Base-by-base conservation (phyloP, 2,113 vertebrate species). In the Bujurquina vittata region DNA sequence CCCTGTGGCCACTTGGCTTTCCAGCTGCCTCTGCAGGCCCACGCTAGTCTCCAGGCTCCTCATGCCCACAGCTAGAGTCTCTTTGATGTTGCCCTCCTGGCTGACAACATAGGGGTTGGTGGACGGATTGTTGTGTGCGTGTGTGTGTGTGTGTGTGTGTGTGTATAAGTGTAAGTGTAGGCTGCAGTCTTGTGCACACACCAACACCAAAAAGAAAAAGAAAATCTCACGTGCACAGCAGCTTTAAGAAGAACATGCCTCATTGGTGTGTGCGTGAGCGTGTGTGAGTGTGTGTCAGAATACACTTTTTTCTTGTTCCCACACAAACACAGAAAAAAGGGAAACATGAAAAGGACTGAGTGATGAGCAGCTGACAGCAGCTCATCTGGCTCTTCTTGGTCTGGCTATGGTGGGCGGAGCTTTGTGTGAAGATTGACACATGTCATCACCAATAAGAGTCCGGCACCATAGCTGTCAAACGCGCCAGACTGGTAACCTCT, bases 11-110 rank as follows among this genome's bases (percentile, higher is more conserved):
- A 75, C 80, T 87, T 55, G 84, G 62, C 77, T 93, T 87, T 87
- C 83, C 83, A 79, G 85, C 88, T 57, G 79, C 87, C 79, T 91
- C 73, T 83, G 85, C 85, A 89, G 83, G 87, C 77, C 90, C 84
- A 69, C 26, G 5, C 75, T 76, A 72, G 87, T 93, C 94, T 94
- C 92, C 89, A 78, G 91, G 93, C 91, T 92, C 87, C 88, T 89
- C 84, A 88, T 92, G 91, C 93, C 94, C 94, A 93, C 91, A 92
- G 93, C 93, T 63, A 91, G 69, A 90, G 84, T 65, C 87, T 79
- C 87, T 95, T 95, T 95, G 92, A 95, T 92, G 93, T 91, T 92
- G 88, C 88, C 91, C 93, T 92, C 84, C 88, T 89, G 89, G 89
- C 89, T 86, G 88, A 93, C 83, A 93, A 89, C 92, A 94, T 56